A percentile compares a stretch with the other conserved stretches of the same genome.
These are phyloP conservation scores for Patiria miniata DNA, from an alignment of 35 echinoderm and acorn worm species.

Conservation along the genomic window DNA sequence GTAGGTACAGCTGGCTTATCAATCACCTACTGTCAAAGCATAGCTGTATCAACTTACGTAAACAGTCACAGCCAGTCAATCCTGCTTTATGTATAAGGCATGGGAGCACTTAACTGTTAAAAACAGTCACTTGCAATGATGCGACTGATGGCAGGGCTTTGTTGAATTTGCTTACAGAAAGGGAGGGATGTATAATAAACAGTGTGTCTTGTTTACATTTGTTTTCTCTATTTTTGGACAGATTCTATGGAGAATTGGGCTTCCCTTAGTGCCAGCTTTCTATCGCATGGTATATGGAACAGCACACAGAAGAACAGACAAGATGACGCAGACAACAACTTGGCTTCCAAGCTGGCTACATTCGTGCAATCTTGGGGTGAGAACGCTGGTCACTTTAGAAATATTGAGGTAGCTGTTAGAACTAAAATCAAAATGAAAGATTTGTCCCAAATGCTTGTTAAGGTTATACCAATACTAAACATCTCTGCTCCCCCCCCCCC, in stretches of 20 bases:
- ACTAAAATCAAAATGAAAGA: not conserved
- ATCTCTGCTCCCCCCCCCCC: too few relatives aligned
- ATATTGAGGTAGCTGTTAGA: not conserved
- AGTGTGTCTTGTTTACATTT: not conserved
- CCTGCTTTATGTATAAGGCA: too few relatives aligned
- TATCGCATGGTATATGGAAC: constrained; percentile 18
- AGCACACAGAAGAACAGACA: not conserved
- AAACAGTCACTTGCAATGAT: too few relatives aligned
- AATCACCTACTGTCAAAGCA: too few relatives aligned
- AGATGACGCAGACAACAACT: not conserved
- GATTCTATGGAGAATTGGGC: constrained; percentile 30
- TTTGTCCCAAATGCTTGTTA: too few relatives aligned
- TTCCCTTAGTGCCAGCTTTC: not conserved
- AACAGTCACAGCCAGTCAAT: too few relatives aligned
- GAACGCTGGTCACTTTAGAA: not conserved
- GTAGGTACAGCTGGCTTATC: too few relatives aligned
- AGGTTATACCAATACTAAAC: too few relatives aligned
- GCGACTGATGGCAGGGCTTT: too few relatives aligned
- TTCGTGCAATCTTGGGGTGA: constrained; percentile 19
- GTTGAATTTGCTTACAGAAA: not conserved
- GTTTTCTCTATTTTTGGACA: not conserved
- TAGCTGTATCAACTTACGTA: too few relatives aligned
- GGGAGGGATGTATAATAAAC: not conserved
- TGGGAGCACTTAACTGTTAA: too few relatives aligned
- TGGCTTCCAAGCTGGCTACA: not conserved